phyloP scores from a whole-genome alignment of 2,888 invertebrate species.

The Erannis defoliaria region DNA sequence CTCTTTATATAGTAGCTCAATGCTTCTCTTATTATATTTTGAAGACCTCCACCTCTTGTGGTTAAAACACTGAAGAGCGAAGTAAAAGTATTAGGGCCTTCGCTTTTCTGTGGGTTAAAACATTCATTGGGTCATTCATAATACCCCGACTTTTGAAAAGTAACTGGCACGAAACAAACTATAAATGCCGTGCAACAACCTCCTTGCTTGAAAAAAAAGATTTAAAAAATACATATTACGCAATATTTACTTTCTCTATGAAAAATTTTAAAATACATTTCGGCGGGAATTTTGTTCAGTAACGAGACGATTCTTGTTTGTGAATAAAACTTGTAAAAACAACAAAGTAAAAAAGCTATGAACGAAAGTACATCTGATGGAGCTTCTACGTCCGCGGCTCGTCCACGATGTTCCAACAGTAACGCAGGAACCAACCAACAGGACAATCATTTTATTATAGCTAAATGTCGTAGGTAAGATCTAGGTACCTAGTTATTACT shows the following conservation, averaged over 20 bases:
- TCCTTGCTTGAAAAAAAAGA: background rate
- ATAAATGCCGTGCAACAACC: background rate
- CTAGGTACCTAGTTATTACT: no score
- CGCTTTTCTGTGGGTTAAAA: no score
- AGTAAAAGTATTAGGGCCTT: no score
- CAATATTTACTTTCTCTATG: no score
- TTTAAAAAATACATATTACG: background rate
- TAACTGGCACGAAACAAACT: constrained; percentile 1
- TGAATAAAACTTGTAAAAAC: background rate
- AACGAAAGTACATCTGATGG: constrained; percentile 47
- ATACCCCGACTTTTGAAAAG: background rate
- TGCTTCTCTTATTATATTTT: no score
- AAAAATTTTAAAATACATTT: constrained; percentile 11
- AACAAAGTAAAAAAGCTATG: constrained; percentile 31
- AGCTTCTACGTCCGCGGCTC: constrained; percentile 40
- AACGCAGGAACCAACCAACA: constrained; percentile 44
- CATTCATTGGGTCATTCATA: constrained; percentile 8
- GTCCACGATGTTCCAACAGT: constrained; percentile 42
- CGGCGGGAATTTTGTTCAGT: background rate
- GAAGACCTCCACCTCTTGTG: no score
- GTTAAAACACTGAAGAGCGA: no score
- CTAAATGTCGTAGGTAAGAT: constrained; percentile 63
- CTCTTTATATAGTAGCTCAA: no score
- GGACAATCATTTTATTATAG: constrained; percentile 63
- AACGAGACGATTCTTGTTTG: no score